Percentiles rank a stretch among this genome's conserved stretches.
phyloP scores from a whole-genome alignment of 2,113 vertebrate genomes.

The Cromileptes altivelis region DNA sequence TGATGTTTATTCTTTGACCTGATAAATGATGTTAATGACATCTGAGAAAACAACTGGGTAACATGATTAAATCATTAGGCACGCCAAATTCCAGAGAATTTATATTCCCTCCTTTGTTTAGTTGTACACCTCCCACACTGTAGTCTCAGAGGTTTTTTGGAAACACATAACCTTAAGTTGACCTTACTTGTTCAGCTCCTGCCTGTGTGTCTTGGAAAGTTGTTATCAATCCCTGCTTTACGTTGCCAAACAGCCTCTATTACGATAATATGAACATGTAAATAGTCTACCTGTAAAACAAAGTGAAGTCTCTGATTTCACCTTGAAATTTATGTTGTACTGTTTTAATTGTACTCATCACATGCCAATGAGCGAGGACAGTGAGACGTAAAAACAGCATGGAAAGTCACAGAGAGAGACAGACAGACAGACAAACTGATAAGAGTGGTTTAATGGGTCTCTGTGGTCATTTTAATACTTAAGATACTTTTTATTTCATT shows the following conservation, averaged over 20 bases:
- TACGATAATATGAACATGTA: background rate
- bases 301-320: background rate
- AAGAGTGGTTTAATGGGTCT: background rate
- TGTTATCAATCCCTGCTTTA: slow-evolving; percentile 23
- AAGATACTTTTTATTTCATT: background rate
- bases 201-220: slow-evolving; percentile 26
- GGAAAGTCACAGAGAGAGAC: background rate
- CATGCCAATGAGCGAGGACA: background rate
- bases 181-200: slow-evolving; percentile 9
- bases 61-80: background rate
- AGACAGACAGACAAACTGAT: no score
- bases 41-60: slow-evolving; percentile 14
- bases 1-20: background rate
- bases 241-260: background rate
- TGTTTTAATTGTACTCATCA: background rate
- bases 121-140: background rate
- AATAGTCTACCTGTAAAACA: background rate
- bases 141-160: background rate
- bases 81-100: background rate
- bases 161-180: slow-evolving; percentile 9
- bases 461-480: background rate
- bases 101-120: background rate
- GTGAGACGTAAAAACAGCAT: background rate
- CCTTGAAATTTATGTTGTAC: slow-evolving; percentile 2
- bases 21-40: background rate